A percentile compares a stretch with the other conserved stretches of the same genome.
Evolutionary conservation across 2,797 vertebrate species (phyloP).

Genomic region (Phoebastria nigripes): DNA sequence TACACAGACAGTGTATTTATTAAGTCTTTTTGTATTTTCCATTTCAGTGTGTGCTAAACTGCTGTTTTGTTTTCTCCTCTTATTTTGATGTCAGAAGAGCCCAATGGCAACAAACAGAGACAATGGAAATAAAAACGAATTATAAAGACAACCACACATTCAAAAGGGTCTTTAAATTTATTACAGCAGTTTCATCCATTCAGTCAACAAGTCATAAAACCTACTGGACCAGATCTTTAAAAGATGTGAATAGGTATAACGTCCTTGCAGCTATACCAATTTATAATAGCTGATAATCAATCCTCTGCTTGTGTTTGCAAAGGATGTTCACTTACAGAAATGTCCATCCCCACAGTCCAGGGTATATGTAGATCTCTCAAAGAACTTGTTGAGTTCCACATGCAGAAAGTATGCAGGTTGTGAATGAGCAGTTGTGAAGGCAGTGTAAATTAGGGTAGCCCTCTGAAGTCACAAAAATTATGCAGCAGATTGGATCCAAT

Average conservation of each 20-base stretch:
- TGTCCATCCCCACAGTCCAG: background rate
- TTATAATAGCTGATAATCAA: background rate
- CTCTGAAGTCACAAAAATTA: background rate
- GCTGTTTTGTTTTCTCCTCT: conserved; percentile 5
- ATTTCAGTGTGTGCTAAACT: conserved; percentile 37
- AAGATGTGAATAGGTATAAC: background rate
- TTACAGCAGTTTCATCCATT: background rate
- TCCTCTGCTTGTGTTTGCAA: background rate
- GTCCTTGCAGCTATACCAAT: background rate
- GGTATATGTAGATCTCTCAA: background rate
- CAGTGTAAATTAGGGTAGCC: background rate
- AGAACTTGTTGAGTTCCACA: background rate
- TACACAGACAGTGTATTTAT: conserved; percentile 12
- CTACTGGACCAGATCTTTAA: background rate
- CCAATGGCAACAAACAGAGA: background rate
- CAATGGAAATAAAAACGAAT: conserved; percentile 11
- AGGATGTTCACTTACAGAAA: background rate
- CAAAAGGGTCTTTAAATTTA: background rate
- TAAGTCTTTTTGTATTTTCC: conserved; percentile 32
- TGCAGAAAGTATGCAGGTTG: background rate
- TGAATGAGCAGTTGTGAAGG: background rate
- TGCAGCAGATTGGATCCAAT: background rate
- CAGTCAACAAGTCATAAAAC: background rate
- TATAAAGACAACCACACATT: background rate
- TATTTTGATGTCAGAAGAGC: conserved; percentile 10